Evolutionary conservation across 2,888 invertebrate species (phyloP).

Genomic region (Keiferia lycopersicella): DNA sequence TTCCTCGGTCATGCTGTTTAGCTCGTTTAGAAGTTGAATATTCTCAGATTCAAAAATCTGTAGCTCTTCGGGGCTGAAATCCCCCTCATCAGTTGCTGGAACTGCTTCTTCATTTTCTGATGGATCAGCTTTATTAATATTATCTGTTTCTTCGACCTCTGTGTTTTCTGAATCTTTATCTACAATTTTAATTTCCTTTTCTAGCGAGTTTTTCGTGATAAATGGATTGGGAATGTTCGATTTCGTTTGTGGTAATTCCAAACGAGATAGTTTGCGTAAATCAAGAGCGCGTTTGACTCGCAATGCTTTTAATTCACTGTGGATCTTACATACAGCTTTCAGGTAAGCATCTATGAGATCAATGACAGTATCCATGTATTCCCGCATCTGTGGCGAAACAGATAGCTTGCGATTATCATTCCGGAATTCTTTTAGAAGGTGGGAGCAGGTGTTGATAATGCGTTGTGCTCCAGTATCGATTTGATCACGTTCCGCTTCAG

Average conservation of each 20-base stretch:
- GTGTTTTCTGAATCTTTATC: not conserved
- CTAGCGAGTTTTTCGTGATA: conserved; percentile 48
- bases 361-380: conserved; percentile 89
- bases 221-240: conserved; percentile 63
- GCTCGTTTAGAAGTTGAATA: conserved; percentile 90
- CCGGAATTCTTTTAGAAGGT: conserved; percentile 88
- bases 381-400: conserved; percentile 84
- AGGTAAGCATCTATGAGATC: conserved; percentile 90
- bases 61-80: conserved; percentile 91
- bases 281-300: conserved; percentile 93
- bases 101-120: conserved; percentile 73
- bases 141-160: conserved; percentile 49
- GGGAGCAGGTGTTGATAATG: conserved; percentile 90
- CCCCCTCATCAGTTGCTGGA: conserved; percentile 81
- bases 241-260: conserved; percentile 75
- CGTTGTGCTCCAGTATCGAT: conserved; percentile 93
- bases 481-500: conserved; percentile 91
- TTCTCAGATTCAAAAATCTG: conserved; percentile 97
- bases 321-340: conserved; percentile 92
- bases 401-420: conserved; percentile 81
- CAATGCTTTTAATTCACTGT: conserved; percentile 93
- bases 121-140: conserved; percentile 58
- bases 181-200: conserved; percentile 35
- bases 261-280: conserved; percentile 88
- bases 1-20: conserved; percentile 94